These are phyloP conservation scores for Hemithea aestivaria DNA, from an alignment of 2,888 invertebrate genomes.

Conservation along the genomic window DNA sequence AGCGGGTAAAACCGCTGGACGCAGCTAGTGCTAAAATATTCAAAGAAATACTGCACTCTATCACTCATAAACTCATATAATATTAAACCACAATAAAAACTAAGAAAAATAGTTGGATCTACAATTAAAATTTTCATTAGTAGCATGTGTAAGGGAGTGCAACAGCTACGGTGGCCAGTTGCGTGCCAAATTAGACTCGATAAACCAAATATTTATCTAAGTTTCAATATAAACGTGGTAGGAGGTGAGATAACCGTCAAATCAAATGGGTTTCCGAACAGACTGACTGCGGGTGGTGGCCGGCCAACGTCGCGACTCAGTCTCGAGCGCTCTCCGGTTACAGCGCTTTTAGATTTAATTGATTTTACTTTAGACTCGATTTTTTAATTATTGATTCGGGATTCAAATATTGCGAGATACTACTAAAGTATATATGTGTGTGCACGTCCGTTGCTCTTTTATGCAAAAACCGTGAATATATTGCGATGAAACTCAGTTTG, in stretches of 20 bases:
- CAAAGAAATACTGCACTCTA: too few species aligned
- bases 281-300: slow-evolving; percentile 65
- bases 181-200: slow-evolving; percentile 76
- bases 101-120: slow-evolving; percentile 11
- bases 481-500: too few species aligned
- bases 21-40: too few species aligned
- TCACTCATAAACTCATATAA: too few species aligned
- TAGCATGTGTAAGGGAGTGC: slow-evolving; percentile 39
- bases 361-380: too few species aligned
- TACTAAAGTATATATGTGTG: too few species aligned
- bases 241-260: slow-evolving; percentile 75
- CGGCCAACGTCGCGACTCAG: slow-evolving; percentile 5
- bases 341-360: slow-evolving; percentile 32
- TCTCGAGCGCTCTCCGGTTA: slow-evolving; percentile 49
- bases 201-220: slow-evolving; percentile 77
- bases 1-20: too few species aligned
- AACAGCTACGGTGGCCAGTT: slow-evolving; percentile 52
- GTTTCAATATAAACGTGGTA: slow-evolving; percentile 77
- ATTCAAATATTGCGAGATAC: slow-evolving; percentile 2
- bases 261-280: slow-evolving; percentile 70
- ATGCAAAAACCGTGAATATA: too few species aligned
- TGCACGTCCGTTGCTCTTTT: too few species aligned
- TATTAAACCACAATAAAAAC: slow-evolving; percentile 3
- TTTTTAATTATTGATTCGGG: background rate
- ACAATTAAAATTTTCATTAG: slow-evolving; percentile 12